Evolutionary conservation across 2,888 invertebrate genomes (phyloP).

Genomic region (Torymus texanus): DNA sequence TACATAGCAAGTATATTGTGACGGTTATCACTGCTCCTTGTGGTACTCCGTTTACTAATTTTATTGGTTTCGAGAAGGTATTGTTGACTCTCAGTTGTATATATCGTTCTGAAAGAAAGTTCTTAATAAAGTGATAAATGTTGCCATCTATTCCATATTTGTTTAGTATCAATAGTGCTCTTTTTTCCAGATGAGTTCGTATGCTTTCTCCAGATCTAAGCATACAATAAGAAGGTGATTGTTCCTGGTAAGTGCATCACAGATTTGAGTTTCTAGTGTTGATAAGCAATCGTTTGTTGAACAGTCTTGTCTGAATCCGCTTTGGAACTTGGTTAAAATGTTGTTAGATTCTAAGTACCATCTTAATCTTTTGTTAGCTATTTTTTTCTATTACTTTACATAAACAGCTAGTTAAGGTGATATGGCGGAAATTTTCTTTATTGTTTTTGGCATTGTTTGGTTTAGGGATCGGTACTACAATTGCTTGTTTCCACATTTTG

Average conservation of each 20-base stretch:
- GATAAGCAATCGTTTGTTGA: not conserved
- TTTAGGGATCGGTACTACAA: slow-evolving; percentile 53
- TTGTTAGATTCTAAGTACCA: not conserved
- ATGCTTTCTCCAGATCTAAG: not conserved
- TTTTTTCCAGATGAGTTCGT: not conserved
- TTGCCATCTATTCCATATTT: slow-evolving; percentile 7
- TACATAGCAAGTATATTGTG: not conserved
- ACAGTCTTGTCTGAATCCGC: slow-evolving; percentile 2
- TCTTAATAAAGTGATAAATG: not conserved
- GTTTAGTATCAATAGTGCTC: not conserved
- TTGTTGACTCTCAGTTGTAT: not conserved
- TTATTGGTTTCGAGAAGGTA: not conserved
- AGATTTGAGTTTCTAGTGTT: not conserved
- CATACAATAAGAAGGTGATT: not conserved
- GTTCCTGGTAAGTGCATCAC: not conserved
- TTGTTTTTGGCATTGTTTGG: slow-evolving; percentile 42
- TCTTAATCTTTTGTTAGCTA: slow-evolving; percentile 4
- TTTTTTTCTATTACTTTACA: slow-evolving; percentile 10
- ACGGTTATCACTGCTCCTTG: not conserved
- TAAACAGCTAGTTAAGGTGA: not conserved
- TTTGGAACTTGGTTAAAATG: not conserved
- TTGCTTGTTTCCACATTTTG: slow-evolving; percentile 49
- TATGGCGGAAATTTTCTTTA: not conserved
- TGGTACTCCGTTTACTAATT: not conserved
- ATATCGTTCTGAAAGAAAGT: not conserved